phyloP scores from a whole-genome alignment of 2,797 vertebrate species.

The Choloepus didactylus region DNA sequence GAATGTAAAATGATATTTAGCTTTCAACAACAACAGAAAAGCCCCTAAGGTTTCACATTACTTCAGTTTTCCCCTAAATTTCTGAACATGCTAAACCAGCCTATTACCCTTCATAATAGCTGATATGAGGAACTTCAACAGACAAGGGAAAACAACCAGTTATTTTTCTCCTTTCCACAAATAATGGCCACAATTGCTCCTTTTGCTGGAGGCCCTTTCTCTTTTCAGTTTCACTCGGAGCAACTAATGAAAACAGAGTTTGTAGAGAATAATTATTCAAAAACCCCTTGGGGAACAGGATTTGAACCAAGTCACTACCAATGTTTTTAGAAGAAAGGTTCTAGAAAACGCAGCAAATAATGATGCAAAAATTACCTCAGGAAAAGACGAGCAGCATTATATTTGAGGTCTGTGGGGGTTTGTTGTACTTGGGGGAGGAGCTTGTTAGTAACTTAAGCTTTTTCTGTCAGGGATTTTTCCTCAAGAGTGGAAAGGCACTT shows the following conservation, averaged over 20 bases:
- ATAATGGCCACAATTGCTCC: not conserved
- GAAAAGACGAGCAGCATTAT: not conserved
- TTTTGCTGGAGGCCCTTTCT: not conserved
- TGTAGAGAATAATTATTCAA: not conserved
- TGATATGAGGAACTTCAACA: constrained; percentile 45
- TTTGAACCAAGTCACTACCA: not conserved
- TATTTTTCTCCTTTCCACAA: constrained; percentile 56
- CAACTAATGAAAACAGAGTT: not conserved
- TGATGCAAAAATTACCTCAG: not conserved
- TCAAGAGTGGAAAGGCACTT: not conserved
- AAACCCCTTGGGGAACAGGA: not conserved
- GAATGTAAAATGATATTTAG: constrained; percentile 67
- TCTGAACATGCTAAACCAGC: constrained; percentile 54
- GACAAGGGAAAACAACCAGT: not conserved
- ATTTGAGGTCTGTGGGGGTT: not conserved
- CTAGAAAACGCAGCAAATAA: constrained; percentile 14
- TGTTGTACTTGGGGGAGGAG: not conserved
- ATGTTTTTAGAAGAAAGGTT: constrained; percentile 38
- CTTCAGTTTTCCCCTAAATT: constrained; percentile 67
- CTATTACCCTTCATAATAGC: constrained; percentile 53
- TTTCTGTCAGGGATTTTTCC: not conserved
- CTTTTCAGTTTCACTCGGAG: constrained; percentile 59
- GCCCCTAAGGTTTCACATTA: constrained; percentile 56
- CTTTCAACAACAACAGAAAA: constrained; percentile 59
- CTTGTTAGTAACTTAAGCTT: not conserved